Percentiles rank a stretch among this genome's conserved stretches.
Evolutionary conservation across 2,888 invertebrate genomes (phyloP).

Genomic region (Gasteruption jaculator): DNA sequence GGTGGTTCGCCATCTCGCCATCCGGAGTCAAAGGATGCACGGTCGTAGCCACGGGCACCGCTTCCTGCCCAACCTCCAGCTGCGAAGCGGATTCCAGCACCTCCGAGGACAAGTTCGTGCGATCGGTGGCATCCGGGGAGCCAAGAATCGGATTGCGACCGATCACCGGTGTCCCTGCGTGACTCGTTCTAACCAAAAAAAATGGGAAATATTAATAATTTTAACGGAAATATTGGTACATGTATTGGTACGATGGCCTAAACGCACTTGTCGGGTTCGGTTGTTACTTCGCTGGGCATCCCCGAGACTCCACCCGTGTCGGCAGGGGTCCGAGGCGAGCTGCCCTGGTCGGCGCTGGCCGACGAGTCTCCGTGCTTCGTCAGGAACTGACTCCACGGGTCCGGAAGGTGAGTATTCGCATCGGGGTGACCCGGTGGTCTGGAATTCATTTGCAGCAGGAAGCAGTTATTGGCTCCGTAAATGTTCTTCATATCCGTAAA

Average conservation of each 20-base stretch:
- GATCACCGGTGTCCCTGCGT: constrained; percentile 44
- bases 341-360: constrained; percentile 53
- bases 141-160: constrained; percentile 35
- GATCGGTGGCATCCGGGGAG: constrained; percentile 40
- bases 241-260: constrained; percentile 27
- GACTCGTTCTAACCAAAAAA: constrained; percentile 36
- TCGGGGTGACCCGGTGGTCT: constrained; percentile 57
- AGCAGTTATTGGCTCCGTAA: constrained; percentile 84
- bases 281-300: constrained; percentile 48
- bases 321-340: constrained; percentile 58
- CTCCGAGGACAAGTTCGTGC: constrained; percentile 40
- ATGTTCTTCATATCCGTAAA: constrained; percentile 82
- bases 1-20: constrained; percentile 52
- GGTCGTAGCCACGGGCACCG: constrained; percentile 52
- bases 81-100: constrained; percentile 33
- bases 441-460: constrained; percentile 87
- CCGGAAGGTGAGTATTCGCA: constrained; percentile 61
- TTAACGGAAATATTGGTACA: not conserved
- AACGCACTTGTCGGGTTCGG: constrained; percentile 42
- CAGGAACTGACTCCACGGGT: constrained; percentile 83
- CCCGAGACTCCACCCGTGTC: constrained; percentile 53
- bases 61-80: constrained; percentile 56
- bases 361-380: constrained; percentile 53
- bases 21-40: constrained; percentile 75
- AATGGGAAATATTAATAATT: constrained; percentile 5